phyloP scores from a whole-genome alignment of 2,113 vertebrate species.

The Pteruthius melanotis region DNA sequence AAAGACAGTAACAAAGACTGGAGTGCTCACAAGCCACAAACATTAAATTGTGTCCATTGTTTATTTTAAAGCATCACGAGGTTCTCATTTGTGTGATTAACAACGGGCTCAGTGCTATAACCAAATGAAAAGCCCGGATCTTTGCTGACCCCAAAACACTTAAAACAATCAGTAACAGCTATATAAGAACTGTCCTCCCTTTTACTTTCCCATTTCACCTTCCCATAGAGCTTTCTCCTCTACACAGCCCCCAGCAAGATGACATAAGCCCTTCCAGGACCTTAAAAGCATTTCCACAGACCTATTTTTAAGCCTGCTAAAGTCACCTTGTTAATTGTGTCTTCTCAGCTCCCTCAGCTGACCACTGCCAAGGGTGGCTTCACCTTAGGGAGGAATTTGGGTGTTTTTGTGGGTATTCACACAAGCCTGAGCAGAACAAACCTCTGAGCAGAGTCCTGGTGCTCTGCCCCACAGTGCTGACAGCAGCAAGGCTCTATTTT shows the following conservation, averaged over 20 bases:
- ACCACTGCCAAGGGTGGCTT: background rate
- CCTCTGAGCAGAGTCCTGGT: background rate
- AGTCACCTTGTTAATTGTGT: slow-evolving; percentile 38
- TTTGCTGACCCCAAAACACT: slow-evolving; percentile 39
- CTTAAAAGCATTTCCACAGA: slow-evolving; percentile 29
- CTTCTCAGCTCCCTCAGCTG: background rate
- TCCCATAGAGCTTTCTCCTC: background rate
- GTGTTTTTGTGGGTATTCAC: background rate
- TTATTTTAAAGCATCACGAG: slow-evolving; percentile 57
- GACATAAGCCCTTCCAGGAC: slow-evolving; percentile 21
- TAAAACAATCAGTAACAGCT: slow-evolving; percentile 6
- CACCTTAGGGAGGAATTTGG: background rate
- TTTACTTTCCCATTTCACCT: slow-evolving; percentile 12
- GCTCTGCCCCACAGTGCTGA: background rate
- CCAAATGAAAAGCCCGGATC: slow-evolving; percentile 21
- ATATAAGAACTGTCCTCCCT: background rate
- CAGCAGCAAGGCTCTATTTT: background rate
- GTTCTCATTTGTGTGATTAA: slow-evolving; percentile 52
- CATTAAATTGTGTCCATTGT: background rate
- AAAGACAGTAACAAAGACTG: slow-evolving; percentile 13
- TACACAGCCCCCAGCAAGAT: background rate
- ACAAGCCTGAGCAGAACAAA: background rate
- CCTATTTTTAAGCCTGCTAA: slow-evolving; percentile 2
- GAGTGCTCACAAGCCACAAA: slow-evolving; percentile 13
- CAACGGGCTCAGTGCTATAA: slow-evolving; percentile 1